phyloP scores from a whole-genome alignment of 2,797 vertebrate genomes.

The Naso thynnoides region DNA sequence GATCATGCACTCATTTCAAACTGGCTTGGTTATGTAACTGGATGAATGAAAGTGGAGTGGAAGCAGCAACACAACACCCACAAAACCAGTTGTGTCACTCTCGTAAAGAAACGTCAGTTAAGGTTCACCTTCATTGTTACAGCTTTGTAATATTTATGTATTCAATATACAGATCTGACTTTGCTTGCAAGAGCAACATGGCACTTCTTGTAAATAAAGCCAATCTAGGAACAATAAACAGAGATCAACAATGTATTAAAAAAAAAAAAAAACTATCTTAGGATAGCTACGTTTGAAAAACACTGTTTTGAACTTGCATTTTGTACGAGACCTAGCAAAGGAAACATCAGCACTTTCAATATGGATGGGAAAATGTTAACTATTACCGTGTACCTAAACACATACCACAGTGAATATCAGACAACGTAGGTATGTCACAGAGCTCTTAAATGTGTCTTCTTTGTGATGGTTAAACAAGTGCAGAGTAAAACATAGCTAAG shows the following conservation, averaged over 20 bases:
- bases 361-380: background rate
- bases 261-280: background rate
- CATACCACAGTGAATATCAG: too few relatives aligned
- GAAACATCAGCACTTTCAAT: background rate
- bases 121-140: background rate
- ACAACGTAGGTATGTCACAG: background rate
- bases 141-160: background rate
- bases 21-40: constrained; percentile 60
- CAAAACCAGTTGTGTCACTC: constrained; percentile 46
- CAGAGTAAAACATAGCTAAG: background rate
- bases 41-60: constrained; percentile 48
- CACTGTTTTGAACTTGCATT: background rate
- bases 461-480: background rate
- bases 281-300: background rate
- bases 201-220: background rate
- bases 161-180: background rate
- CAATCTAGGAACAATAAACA: background rate
- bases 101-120: background rate
- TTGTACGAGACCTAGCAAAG: background rate
- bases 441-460: background rate
- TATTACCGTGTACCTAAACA: background rate
- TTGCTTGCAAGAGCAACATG: background rate
- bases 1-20: constrained; percentile 48
- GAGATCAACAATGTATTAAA: background rate
- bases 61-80: constrained; percentile 55